phyloP scores from a whole-genome alignment of 2,113 vertebrate species.

The Probosciger aterrimus region DNA sequence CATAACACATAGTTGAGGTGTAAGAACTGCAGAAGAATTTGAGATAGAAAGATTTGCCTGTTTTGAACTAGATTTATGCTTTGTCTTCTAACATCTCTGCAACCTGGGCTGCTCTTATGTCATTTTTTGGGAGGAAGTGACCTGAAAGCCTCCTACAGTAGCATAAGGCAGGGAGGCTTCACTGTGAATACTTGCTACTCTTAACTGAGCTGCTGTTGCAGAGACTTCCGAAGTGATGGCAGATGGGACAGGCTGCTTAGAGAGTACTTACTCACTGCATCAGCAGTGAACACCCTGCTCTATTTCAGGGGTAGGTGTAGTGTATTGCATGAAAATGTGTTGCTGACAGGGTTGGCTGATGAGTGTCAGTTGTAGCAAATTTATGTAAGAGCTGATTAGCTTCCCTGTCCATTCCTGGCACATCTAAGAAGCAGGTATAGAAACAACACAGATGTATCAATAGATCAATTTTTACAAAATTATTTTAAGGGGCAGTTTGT shows the following conservation, averaged over 20 bases:
- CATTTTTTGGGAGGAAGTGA: not conserved
- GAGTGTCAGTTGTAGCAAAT: not conserved
- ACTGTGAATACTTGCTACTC: rapidly evolving
- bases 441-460: not conserved
- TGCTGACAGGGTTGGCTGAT: not conserved
- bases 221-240: not conserved
- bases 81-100: not conserved
- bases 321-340: not conserved
- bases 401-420: not conserved
- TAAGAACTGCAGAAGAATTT: not conserved
- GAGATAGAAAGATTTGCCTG: not conserved
- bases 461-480: not conserved
- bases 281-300: rapidly evolving
- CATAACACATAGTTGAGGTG: not conserved
- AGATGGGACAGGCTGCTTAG: not conserved
- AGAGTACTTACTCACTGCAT: not conserved
- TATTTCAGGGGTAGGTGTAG: not conserved
- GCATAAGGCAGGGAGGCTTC: not conserved
- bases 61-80: not conserved
- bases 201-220: not conserved
- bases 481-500: not conserved
- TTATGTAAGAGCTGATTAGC: rapidly evolving
- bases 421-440: not conserved
- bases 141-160: not conserved
- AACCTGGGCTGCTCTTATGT: not conserved